Percentiles rank a stretch among this genome's conserved stretches.
Evolutionary conservation across 1,140 invertebrate species (phyloP).

Genomic region (Subanguina moxae): DNA sequence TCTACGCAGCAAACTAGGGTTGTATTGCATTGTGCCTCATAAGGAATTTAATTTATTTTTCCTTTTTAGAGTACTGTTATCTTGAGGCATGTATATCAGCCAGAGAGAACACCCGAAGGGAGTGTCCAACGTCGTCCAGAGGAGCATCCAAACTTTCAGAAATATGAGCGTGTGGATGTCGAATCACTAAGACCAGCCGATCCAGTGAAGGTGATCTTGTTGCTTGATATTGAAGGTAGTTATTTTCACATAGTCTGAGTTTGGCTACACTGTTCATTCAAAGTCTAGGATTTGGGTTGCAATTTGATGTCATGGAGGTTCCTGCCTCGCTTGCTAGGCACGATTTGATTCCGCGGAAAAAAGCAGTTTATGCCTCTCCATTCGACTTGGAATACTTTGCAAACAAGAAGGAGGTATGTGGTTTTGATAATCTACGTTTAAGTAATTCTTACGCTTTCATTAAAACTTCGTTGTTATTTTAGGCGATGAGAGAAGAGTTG

Average conservation of each 20-base stretch:
- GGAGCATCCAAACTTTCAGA: constrained; percentile 33
- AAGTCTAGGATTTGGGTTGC: constrained; percentile 50
- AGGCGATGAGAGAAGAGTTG: constrained; percentile 52
- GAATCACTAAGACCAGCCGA: constrained; percentile 34
- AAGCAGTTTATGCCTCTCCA: constrained; percentile 56
- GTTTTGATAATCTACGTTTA: no score
- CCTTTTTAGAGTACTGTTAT: neutral
- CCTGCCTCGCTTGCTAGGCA: constrained; percentile 35
- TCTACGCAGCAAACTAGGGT: neutral
- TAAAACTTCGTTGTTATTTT: constrained; percentile 19
- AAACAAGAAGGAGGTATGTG: constrained; percentile 50
- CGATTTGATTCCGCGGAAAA: constrained; percentile 46
- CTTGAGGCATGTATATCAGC: constrained; percentile 2
- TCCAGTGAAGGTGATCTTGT: constrained; percentile 53
- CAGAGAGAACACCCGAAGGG: constrained; percentile 29
- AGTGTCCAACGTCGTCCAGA: constrained; percentile 16
- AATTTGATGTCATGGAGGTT: constrained; percentile 55
- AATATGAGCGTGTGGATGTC: constrained; percentile 49
- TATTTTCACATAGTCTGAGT: neutral
- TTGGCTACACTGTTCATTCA: neutral
- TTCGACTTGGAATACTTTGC: constrained; percentile 58
- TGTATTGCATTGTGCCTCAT: neutral
- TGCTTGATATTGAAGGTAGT: constrained; percentile 56
- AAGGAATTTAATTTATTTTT: neutral
- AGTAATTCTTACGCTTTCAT: constrained; percentile 9